Base-by-base conservation (phyloP, 2,113 vertebrate genomes). In the Esox niger region DNA sequence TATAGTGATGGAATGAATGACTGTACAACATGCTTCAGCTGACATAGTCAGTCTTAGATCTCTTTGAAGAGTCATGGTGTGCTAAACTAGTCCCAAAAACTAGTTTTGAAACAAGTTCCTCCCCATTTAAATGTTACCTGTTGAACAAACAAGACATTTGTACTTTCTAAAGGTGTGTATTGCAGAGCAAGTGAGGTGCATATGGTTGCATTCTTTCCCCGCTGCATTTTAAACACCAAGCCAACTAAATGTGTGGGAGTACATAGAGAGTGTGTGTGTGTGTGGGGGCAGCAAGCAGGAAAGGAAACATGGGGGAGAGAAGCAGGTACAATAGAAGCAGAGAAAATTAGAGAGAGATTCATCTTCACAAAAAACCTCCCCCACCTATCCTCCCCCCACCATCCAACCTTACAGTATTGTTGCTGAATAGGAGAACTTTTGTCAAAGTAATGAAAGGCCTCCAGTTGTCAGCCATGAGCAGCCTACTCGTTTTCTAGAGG, bases 331-430 rank as follows among this genome's bases (percentile, higher is more conserved):
- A 85, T 79, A 82, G 73, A 80, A 81, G 86, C 77, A 74, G 71
- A 78, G 72, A 85, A 88, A 75, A 88, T 90, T 83, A 77, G 84
- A 84, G 68, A 84, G 82, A 88, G 89, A 91, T 90, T 90, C 90
- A 89, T 91, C 88, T 88, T 87, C 71, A 84, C 74, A 81, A 82
- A 88, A 84, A 86, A 78, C 70, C 76, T 78, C 63, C 59, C 75
- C 77, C 79, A 26, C 66, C 78, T 83, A 81, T 74, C 38, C 73
- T 61, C 78, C 69, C 76, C 70, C 61, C 67, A 61, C 76, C 62
- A 66, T 72, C 82, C 86, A 90, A 15, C 84, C 79, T 87, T 89
- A n/a, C n/a, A n/a, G n/a, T n/a, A 89, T 91, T 90, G 86, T 89
- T 80, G 79, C 76, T 87, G 84, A 88, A 89, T 89, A 86, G 80